Percentiles rank a stretch among this genome's conserved stretches.
Conservation (phyloP, 2,797 vertebrate species). For the Enteromius treurensis region DNA sequence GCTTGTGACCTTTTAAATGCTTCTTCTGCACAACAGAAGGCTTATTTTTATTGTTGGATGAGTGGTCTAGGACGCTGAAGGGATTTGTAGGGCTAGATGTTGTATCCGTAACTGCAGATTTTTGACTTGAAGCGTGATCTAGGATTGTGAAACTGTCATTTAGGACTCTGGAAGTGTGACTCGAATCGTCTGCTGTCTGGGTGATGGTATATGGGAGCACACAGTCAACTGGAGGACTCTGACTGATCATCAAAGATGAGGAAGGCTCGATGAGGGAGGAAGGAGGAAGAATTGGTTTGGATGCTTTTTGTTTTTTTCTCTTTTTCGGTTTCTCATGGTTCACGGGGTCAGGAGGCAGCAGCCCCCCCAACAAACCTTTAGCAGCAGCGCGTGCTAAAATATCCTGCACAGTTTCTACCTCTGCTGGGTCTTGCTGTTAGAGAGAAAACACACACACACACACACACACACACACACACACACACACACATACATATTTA, state of each 20-base stretch:
- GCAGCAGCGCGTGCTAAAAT: slow-evolving; percentile 84
- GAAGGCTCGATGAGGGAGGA: not conserved
- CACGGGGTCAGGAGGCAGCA: slow-evolving; percentile 55
- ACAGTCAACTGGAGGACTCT: not conserved
- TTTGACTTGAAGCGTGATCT: slow-evolving; percentile 8
- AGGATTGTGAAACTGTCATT: slow-evolving; percentile 7
- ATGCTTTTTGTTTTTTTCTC: slow-evolving; percentile 25
- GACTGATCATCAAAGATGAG: not conserved
- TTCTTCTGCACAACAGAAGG: not conserved
- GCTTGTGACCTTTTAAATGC: not conserved
- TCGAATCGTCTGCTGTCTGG: not conserved
- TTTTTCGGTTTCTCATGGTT: slow-evolving; percentile 15
- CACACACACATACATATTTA: not conserved
- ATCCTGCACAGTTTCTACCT: slow-evolving; percentile 80
- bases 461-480: too few species aligned
- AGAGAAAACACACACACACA: slow-evolving; percentile 29
- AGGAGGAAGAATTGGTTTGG: not conserved
- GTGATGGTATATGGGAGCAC: not conserved
- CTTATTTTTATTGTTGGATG: slow-evolving; percentile 50
- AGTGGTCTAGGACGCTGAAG: not conserved
- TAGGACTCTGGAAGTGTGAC: not conserved
- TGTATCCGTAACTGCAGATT: not conserved
- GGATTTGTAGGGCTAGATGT: slow-evolving; percentile 49
- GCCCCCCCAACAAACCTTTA: slow-evolving; percentile 81
- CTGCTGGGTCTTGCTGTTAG: slow-evolving; percentile 78